These are phyloP conservation scores for Halocynthia roretzi DNA, from an alignment of 23 tunicate species.

Conservation along the genomic window DNA sequence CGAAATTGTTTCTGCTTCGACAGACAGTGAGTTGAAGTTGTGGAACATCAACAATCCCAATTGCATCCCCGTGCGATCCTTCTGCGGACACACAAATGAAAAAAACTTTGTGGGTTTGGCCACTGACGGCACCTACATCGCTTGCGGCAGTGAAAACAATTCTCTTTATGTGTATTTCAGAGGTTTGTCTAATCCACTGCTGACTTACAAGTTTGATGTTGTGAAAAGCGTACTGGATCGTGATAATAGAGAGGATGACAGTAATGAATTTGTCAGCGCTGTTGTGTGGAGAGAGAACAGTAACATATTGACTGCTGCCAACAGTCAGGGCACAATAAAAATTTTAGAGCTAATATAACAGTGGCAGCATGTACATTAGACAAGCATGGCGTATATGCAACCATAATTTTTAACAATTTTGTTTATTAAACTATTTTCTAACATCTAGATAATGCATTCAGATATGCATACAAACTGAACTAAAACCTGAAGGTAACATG, in stretches of 20 bases:
- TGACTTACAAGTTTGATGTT: conserved; percentile 83
- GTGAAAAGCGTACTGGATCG: conserved; percentile 79
- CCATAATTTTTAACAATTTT: too few relatives aligned
- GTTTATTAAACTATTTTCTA: too few relatives aligned
- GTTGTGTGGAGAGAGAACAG: conserved; percentile 89
- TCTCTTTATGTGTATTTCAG: conserved; percentile 89
- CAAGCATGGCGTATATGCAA: too few relatives aligned
- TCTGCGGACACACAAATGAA: conserved; percentile 91
- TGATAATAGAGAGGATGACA: conserved; percentile 58
- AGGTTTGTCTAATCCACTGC: conserved; percentile 70
- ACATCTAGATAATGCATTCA: too few relatives aligned
- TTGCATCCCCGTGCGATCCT: conserved; percentile 30
- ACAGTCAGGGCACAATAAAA: conserved; percentile 97
- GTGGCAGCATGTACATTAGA: too few relatives aligned
- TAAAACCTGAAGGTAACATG: too few relatives aligned
- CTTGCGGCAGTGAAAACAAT: conserved; percentile 97
- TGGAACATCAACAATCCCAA: conserved; percentile 59
- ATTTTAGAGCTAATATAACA: conserved; percentile 66
- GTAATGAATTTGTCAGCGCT: conserved; percentile 92
- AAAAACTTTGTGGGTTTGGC: conserved; percentile 99
- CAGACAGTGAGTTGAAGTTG: conserved; percentile 85
- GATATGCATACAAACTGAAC: too few relatives aligned
- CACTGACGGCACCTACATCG: conserved; percentile 86
- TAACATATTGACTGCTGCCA: conserved; percentile 85
- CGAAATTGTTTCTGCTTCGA: conserved; percentile 95